Evolutionary conservation across 2,797 vertebrate genomes (phyloP).

Genomic region (Coranthus polyacanthus): DNA sequence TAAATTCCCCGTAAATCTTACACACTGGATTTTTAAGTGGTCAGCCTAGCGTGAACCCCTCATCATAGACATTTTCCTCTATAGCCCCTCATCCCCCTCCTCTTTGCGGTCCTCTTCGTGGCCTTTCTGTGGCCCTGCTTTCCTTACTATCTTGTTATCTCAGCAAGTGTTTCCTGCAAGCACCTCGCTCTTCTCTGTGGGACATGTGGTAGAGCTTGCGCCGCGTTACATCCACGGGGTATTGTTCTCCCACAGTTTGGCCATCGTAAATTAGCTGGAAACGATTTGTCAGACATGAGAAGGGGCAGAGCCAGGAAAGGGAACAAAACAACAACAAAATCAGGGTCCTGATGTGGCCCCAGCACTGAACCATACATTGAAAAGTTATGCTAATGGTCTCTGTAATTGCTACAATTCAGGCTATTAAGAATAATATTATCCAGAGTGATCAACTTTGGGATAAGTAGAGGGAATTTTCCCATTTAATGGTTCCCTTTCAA

Average conservation of each 20-base stretch:
- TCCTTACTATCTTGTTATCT: conserved; percentile 86
- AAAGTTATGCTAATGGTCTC: conserved; percentile 69
- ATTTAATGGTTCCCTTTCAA: conserved; percentile 49
- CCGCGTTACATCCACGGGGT: conserved; percentile 67
- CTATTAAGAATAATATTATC: conserved; percentile 64
- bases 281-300: conserved; percentile 80
- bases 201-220: conserved; percentile 72
- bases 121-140: conserved; percentile 74
- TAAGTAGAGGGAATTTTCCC: conserved; percentile 51
- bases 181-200: conserved; percentile 74
- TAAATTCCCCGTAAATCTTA: neutral
- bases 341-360: conserved; percentile 62
- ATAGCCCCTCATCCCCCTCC: conserved; percentile 18
- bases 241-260: conserved; percentile 81
- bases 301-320: conserved; percentile 37
- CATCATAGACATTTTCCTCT: conserved; percentile 31
- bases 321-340: conserved; percentile 72
- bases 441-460: conserved; percentile 30
- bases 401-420: conserved; percentile 67
- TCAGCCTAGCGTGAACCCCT: conserved; percentile 31
- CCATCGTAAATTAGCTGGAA: conserved; percentile 83
- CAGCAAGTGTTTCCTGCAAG: conserved; percentile 85
- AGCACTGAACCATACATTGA: conserved; percentile 61
- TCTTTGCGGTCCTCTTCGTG: conserved; percentile 41
- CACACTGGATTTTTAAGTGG: neutral